Conservation (phyloP, 1,140 invertebrate species). For the Zaprionus ornatus region DNA sequence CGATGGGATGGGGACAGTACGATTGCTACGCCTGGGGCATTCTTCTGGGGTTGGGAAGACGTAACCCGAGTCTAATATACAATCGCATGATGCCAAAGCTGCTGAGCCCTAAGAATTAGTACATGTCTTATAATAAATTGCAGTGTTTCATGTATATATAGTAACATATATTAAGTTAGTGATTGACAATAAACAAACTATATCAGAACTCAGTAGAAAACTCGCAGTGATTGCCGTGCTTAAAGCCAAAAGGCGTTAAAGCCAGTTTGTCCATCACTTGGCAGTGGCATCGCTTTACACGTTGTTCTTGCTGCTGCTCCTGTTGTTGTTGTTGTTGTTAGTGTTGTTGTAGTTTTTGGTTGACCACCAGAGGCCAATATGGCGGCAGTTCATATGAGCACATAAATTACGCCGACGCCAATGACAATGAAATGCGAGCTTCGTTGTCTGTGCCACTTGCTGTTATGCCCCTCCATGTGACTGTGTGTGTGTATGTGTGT, state of each 20-base stretch:
- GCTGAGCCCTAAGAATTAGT: background rate
- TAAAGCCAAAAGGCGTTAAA: background rate
- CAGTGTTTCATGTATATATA: too few relatives aligned
- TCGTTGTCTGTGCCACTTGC: conserved; percentile 1
- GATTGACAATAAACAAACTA: background rate
- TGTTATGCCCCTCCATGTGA: background rate
- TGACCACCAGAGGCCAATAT: conserved; percentile 36
- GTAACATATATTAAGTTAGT: background rate
- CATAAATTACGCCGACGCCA: conserved; percentile 66
- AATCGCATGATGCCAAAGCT: background rate
- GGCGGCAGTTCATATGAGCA: conserved; percentile 48
- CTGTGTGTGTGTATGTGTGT: background rate
- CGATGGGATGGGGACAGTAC: background rate
- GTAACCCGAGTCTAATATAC: background rate
- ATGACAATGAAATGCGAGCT: conserved; percentile 70
- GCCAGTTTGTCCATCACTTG: background rate
- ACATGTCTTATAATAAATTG: background rate
- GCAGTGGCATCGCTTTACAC: background rate
- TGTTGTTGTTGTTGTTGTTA: background rate
- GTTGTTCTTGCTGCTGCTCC: background rate
- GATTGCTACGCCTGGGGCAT: background rate
- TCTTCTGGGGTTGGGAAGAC: background rate
- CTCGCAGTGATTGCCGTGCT: background rate
- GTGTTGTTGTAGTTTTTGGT: background rate
- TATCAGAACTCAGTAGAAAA: background rate